These are phyloP conservation scores for Priocnemis perturbator DNA, from an alignment of 2,888 invertebrate genomes.

Conservation along the genomic window DNA sequence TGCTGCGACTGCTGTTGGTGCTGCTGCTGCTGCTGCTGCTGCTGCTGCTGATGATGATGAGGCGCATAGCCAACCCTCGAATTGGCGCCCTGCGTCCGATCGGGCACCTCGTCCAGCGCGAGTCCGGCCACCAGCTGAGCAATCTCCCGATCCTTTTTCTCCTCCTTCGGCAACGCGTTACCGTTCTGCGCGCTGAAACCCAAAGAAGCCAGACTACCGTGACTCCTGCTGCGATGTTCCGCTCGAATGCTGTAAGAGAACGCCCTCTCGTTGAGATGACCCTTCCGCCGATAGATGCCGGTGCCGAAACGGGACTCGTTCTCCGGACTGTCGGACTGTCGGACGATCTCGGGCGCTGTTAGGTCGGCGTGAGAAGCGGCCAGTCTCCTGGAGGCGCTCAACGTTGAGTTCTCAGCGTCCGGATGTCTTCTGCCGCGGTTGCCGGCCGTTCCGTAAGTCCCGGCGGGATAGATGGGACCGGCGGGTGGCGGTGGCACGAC, in stretches of 20 bases:
- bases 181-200: constrained; percentile 89
- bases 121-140: constrained; percentile 95
- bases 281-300: constrained; percentile 93
- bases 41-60: constrained; percentile 44
- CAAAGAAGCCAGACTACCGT: constrained; percentile 92
- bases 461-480: constrained; percentile 79
- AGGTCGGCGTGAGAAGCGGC: constrained; percentile 71
- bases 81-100: constrained; percentile 65
- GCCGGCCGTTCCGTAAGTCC: constrained; percentile 77
- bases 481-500: constrained; percentile 79
- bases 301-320: constrained; percentile 83
- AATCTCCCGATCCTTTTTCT: constrained; percentile 92
- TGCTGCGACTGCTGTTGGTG: too few relatives aligned
- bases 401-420: constrained; percentile 57
- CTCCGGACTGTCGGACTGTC: constrained; percentile 64
- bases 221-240: constrained; percentile 94
- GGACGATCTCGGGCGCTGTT: constrained; percentile 52
- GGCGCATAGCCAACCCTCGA: constrained; percentile 68
- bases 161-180: constrained; percentile 71
- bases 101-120: constrained; percentile 82
- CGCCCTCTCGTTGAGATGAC: constrained; percentile 93
- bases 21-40: constrained; percentile 59
- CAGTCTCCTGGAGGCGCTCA: constrained; percentile 65
- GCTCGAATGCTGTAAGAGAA: constrained; percentile 96
- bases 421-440: constrained; percentile 68